Evolutionary conservation across 2,888 invertebrate species (phyloP).

Genomic region (Aleiodes leptofemur): DNA sequence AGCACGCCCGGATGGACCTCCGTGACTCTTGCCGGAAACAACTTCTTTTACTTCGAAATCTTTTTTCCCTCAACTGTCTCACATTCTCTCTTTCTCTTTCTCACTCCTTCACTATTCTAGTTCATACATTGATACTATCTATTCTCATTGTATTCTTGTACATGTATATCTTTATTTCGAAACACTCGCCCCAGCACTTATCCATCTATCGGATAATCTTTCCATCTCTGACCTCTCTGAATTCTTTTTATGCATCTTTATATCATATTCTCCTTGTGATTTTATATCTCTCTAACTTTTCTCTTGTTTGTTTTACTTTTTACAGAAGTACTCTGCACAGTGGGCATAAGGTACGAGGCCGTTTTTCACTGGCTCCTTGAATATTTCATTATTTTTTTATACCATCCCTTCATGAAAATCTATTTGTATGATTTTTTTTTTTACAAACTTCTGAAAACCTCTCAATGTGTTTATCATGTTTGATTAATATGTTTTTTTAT

Average conservation of each 20-base stretch:
- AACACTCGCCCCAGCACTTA: neutral
- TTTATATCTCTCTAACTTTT: constrained; percentile 71
- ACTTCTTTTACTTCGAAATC: neutral
- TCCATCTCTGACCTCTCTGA: neutral
- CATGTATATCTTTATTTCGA: constrained; percentile 53
- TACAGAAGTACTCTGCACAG: constrained; percentile 74
- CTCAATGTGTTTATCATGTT: neutral
- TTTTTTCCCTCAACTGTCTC: neutral
- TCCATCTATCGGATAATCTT: constrained; percentile 6
- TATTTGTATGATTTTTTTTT: constrained; percentile 23
- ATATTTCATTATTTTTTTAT: constrained; percentile 7
- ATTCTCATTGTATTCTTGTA: constrained; percentile 41
- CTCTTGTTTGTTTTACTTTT: constrained; percentile 71
- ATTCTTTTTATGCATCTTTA: constrained; percentile 2
- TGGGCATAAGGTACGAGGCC: constrained; percentile 72
- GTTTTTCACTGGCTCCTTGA: constrained; percentile 34
- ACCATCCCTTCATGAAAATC: too few species aligned
- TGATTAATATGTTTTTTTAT: neutral
- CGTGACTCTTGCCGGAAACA: constrained; percentile 44
- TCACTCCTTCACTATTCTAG: constrained; percentile 13
- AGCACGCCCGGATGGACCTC: constrained; percentile 33
- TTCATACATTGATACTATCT: constrained; percentile 15
- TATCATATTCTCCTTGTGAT: constrained; percentile 39
- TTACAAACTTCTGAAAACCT: constrained; percentile 18
- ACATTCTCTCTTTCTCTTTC: constrained; percentile 29